Conservation (phyloP, 2,888 invertebrate species). For the Leptura quadrifasciata region DNA sequence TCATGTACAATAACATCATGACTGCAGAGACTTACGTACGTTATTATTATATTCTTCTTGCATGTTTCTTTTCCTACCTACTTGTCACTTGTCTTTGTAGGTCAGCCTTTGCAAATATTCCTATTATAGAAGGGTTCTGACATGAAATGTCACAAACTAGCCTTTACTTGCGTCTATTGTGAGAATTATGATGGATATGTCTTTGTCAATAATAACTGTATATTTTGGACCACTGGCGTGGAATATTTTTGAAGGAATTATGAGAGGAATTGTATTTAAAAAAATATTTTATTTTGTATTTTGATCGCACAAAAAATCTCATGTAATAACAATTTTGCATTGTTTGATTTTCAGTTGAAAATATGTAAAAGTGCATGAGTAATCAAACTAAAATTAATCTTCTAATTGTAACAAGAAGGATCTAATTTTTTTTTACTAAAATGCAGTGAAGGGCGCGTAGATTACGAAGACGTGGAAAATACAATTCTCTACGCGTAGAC, state of each 20-base stretch:
- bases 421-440: too few species aligned
- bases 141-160: slow-evolving; percentile 69
- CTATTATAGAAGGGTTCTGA: slow-evolving; percentile 70
- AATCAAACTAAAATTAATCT: too few species aligned
- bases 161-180: slow-evolving; percentile 67
- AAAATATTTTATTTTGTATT: too few species aligned
- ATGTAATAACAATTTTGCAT: too few species aligned
- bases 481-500: too few species aligned
- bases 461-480: too few species aligned
- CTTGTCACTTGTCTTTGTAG: slow-evolving; percentile 71
- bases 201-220: slow-evolving; percentile 69
- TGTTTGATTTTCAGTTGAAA: too few species aligned
- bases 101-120: slow-evolving; percentile 71
- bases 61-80: slow-evolving; percentile 57
- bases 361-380: too few species aligned
- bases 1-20: slow-evolving; percentile 45
- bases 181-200: slow-evolving; percentile 72
- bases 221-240: slow-evolving; percentile 53
- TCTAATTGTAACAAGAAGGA: too few species aligned
- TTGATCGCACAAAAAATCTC: too few species aligned
- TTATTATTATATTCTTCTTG: slow-evolving; percentile 43
- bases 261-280: too few species aligned
- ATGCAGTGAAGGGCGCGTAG: too few species aligned
- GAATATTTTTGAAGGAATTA: not conserved
- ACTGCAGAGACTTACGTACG: slow-evolving; percentile 45